phyloP scores from a whole-genome alignment of 2,888 invertebrate species.

The Apeira syringaria region DNA sequence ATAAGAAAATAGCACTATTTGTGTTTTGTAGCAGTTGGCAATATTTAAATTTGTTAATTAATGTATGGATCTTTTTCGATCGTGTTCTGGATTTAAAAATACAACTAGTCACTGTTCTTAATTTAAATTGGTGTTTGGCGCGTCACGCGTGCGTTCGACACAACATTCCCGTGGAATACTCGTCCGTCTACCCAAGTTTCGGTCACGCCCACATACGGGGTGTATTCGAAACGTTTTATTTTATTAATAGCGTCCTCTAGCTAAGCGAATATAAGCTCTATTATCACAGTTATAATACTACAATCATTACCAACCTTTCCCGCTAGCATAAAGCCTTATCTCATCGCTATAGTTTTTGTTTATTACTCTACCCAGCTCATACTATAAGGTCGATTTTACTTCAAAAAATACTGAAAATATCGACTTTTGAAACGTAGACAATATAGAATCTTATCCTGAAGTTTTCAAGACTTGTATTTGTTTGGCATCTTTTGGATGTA shows the following conservation, averaged over 20 bases:
- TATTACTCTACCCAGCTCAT: conserved; percentile 17
- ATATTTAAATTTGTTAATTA: no score
- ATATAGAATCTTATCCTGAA: conserved; percentile 30
- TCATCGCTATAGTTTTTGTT: not conserved
- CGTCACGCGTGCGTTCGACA: conserved; percentile 50
- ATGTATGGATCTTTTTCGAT: no score
- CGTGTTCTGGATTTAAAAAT: conserved; percentile 3
- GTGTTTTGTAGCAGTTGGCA: no score
- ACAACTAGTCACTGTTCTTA: conserved; percentile 15
- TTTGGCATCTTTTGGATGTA: no score
- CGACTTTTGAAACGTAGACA: not conserved
- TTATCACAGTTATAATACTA: conserved; percentile 56
- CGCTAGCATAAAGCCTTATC: conserved; percentile 5
- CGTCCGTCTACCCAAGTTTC: conserved; percentile 37
- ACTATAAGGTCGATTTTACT: conserved; percentile 3
- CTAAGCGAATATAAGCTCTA: conserved; percentile 72
- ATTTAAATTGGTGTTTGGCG: conserved; percentile 28
- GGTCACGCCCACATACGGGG: conserved; percentile 77
- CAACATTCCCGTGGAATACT: conserved; percentile 57
- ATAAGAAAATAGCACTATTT: no score
- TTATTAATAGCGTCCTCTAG: conserved; percentile 62
- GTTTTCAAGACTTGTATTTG: no score
- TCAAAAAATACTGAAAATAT: not conserved
- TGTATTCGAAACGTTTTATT: conserved; percentile 73
- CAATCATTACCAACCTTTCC: conserved; percentile 46